Evolutionary conservation across 2,888 invertebrate genomes (phyloP).

Genomic region (Sinotaia quadrata): DNA sequence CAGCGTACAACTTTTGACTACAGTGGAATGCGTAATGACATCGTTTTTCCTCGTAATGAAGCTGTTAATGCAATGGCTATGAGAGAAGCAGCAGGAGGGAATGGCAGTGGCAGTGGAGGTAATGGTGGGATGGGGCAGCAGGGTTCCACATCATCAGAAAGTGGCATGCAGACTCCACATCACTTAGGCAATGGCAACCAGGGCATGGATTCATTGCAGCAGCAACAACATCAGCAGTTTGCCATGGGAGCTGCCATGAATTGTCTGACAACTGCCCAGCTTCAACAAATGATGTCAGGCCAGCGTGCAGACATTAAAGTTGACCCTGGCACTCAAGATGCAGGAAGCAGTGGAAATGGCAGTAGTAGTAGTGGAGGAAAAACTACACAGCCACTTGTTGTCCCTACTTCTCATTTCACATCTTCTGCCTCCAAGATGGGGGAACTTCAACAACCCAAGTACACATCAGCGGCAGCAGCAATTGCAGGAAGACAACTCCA

Average conservation of each 20-base stretch:
- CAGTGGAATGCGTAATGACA: constrained; percentile 30
- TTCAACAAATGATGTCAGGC: constrained; percentile 23
- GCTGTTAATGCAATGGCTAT: constrained; percentile 32
- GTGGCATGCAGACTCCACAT: constrained; percentile 35
- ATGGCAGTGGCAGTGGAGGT: background rate
- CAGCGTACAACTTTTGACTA: constrained; percentile 26
- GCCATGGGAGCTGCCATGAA: constrained; percentile 27
- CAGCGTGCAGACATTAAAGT: constrained; percentile 18
- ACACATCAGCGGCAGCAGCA: constrained; percentile 32
- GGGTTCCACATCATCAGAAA: constrained; percentile 34
- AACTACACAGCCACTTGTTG: constrained; percentile 23
- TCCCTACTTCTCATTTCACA: constrained; percentile 24
- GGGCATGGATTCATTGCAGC: constrained; percentile 12
- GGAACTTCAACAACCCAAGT: constrained; percentile 23
- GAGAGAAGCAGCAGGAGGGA: constrained; percentile 19
- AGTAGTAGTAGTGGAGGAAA: constrained; percentile 13
- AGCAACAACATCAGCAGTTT: constrained; percentile 25
- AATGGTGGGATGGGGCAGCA: constrained; percentile 17
- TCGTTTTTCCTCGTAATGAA: constrained; percentile 27
- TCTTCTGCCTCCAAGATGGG: constrained; percentile 21
- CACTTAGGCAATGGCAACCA: constrained; percentile 32
- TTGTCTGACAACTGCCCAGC: constrained; percentile 30
- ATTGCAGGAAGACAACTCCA: constrained; percentile 26
- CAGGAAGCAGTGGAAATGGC: constrained; percentile 13
- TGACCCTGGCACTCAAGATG: constrained; percentile 19